Conservation (phyloP, 1,140 invertebrate genomes). For the Lordiphosa mommai region DNA sequence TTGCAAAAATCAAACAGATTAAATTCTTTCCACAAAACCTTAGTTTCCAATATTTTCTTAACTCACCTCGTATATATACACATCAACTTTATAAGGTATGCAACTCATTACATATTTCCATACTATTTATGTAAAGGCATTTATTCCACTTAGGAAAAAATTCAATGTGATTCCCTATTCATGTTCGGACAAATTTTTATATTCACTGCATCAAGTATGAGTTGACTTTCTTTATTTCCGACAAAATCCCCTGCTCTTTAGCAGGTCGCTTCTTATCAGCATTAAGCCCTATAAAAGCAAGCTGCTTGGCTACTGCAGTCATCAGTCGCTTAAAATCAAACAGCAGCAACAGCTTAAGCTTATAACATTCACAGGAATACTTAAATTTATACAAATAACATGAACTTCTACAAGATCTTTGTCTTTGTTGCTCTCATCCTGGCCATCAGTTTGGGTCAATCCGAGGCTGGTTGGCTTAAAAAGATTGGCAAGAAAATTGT, state of each 20-base stretch:
- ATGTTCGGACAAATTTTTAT: too few species aligned
- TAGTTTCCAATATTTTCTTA: too few species aligned
- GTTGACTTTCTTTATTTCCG: not conserved
- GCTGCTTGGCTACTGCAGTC: not conserved
- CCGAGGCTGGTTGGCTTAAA: constrained; percentile 47
- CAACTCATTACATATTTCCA: too few species aligned
- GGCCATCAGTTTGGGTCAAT: constrained; percentile 20
- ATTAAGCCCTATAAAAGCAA: not conserved
- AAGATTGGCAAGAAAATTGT: constrained; percentile 44
- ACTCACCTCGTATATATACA: too few species aligned
- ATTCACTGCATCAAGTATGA: too few species aligned
- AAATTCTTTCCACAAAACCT: too few species aligned
- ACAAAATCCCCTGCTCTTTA: not conserved
- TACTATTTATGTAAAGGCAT: too few species aligned
- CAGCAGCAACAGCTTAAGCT: constrained; percentile 1
- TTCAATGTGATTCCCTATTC: too few species aligned
- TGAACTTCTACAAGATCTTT: constrained; percentile 32
- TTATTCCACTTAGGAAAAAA: too few species aligned
- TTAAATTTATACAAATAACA: not conserved
- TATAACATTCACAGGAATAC: not conserved
- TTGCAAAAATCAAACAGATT: too few species aligned
- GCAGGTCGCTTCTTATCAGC: not conserved
- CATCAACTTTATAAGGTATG: too few species aligned
- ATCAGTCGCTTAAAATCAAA: constrained; percentile 5
- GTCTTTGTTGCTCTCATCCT: constrained; percentile 19